phyloP scores from a whole-genome alignment of 2,113 vertebrate species.

The Menura novaehollandiae region DNA sequence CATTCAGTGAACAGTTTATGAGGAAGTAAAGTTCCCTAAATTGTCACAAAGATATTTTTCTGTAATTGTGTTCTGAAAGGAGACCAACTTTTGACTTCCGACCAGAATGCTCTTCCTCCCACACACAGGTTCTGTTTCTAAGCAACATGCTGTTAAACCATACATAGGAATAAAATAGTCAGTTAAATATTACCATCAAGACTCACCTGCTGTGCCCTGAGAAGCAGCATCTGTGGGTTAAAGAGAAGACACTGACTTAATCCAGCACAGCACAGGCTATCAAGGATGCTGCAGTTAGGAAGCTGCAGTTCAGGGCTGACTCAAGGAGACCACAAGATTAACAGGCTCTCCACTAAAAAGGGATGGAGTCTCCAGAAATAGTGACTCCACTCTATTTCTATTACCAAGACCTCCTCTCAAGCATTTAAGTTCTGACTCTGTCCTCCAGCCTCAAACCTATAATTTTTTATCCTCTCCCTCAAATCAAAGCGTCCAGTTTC shows the following conservation, averaged over 20 bases:
- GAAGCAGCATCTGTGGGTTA: background rate
- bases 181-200: background rate
- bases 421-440: background rate
- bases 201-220: background rate
- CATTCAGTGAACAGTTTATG: background rate
- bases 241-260: background rate
- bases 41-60: background rate
- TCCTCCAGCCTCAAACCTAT: background rate
- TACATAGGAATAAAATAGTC: background rate
- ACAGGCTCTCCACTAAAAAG: background rate
- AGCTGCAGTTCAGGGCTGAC: background rate
- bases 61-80: background rate
- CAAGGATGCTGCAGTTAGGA: fast-evolving
- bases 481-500: background rate
- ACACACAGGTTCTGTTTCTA: background rate
- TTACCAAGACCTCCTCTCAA: background rate
- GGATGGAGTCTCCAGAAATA: background rate
- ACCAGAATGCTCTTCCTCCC: background rate
- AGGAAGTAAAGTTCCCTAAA: background rate
- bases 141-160: background rate
- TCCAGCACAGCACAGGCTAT: background rate
- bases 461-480: background rate
- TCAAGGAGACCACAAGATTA: background rate
- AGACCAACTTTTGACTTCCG: background rate
- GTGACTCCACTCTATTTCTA: background rate